Base-by-base conservation (phyloP, 2,797 vertebrate species). In the Allobates femoralis region DNA sequence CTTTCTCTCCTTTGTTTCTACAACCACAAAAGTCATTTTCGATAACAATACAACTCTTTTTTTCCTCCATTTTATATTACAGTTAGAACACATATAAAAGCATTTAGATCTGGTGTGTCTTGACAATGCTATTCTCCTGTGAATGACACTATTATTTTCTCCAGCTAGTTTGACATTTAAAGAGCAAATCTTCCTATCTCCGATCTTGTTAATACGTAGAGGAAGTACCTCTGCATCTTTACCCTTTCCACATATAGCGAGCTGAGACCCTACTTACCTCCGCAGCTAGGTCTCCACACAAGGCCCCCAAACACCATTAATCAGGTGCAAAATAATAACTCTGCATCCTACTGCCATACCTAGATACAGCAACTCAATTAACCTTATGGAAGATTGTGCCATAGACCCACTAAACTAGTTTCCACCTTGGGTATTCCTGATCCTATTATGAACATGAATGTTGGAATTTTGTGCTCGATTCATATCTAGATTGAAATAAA, bases 111-210 rank as follows among this genome's bases (percentile, higher is more conserved):
- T 64, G 37, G 3, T 75, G 73, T 66, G 67, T 55, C 86, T 79
- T 85, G 66, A 55, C 82, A 84, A 81, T 84, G 82, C 71, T 58
- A 88, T 84, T 88, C 69, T 80, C 60, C 5, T 81, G 67, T 75
- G 58, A 80, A 71, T 88, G 82, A 80, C 77, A 84, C n/a, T 55
- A 71, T 80, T 84, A 34, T 34, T 58, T 88, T 80, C 82, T 58
- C 34, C n/a, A 71, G 23, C 76, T 67, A 34, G 28, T 76, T 46
- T 88, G 82, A 81, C 86, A 88, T 88, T 85, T 88, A 88, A 88
- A 88, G 82, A 84, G 82, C 86, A 84, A 53, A 71, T 19, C 77
- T 76, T 51, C 69, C 66, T 81, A 80, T 85, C 76, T 84, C 46
- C 26, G 16, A 56, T 56, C 55, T 79, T 84, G 74, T 83, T 87